Percentiles rank a stretch among this genome's conserved stretches.
Conservation (phyloP, 2,113 vertebrate genomes). For the Dipodomys stephensi region DNA sequence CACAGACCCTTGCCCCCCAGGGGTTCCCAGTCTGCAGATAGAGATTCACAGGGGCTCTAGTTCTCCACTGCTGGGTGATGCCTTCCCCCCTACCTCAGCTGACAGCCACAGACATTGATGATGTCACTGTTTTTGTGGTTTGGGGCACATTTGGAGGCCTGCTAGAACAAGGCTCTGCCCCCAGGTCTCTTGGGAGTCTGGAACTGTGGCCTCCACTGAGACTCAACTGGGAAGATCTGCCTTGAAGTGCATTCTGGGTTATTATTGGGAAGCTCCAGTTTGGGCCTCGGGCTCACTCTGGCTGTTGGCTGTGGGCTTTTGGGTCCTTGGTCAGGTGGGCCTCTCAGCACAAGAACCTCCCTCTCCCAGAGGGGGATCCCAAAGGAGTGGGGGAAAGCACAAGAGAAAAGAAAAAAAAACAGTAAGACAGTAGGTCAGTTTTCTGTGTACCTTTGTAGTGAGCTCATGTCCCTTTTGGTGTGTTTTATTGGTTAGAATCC, state of each 20-base stretch:
- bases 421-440: no score
- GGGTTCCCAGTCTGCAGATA: not conserved
- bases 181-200: not conserved
- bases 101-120: not conserved
- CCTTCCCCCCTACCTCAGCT: not conserved
- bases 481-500: no score
- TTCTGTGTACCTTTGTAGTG: not conserved
- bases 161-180: not conserved
- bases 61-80: not conserved
- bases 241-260: rapidly evolving
- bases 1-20: not conserved
- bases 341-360: not conserved
- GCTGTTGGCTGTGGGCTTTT: not conserved
- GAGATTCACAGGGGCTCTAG: not conserved
- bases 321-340: not conserved
- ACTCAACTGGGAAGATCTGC: rapidly evolving
- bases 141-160: no score
- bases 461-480: not conserved
- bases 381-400: not conserved
- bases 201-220: not conserved
- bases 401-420: not conserved
- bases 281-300: not conserved
- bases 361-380: not conserved
- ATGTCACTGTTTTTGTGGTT: not conserved
- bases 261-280: not conserved